A percentile compares a stretch with the other conserved stretches of the same genome.
Conservation (phyloP, 2,113 vertebrate species). For the Telmatochromis sp. region DNA sequence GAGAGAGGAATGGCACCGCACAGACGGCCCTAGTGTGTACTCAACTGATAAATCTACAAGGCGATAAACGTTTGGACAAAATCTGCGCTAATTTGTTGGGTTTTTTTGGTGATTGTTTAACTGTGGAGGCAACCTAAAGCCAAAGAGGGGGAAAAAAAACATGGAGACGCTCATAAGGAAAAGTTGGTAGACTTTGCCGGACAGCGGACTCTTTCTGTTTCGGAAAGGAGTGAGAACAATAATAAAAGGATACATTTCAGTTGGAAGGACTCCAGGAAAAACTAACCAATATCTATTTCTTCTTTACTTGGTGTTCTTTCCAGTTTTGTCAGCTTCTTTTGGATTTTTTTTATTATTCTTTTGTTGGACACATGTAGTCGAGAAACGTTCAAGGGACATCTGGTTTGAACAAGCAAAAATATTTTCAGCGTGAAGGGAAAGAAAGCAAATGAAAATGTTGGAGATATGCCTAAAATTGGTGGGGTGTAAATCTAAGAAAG, state of each 20-base stretch:
- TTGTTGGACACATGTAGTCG: constrained; percentile 29
- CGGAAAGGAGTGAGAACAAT: background rate
- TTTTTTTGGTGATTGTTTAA: background rate
- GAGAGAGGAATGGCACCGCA: constrained; percentile 59
- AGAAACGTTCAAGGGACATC: background rate
- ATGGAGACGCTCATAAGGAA: constrained; percentile 62
- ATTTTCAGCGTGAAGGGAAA: constrained; percentile 49
- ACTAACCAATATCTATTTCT: background rate
- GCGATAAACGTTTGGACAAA: background rate
- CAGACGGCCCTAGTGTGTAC: constrained; percentile 33
- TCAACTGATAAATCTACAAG: constrained; percentile 34
- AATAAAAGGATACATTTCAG: background rate
- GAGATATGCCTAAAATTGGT: constrained; percentile 99
- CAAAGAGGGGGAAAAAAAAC: constrained; percentile 36
- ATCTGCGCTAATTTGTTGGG: background rate
- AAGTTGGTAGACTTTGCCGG: constrained; percentile 53
- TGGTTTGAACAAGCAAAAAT: constrained; percentile 21
- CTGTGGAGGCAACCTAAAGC: constrained; percentile 11
- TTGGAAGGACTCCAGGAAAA: background rate
- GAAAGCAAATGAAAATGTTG: constrained; percentile 94
- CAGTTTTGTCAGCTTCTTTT: background rate
- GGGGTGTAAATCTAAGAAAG: constrained; percentile 98
- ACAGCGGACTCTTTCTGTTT: constrained; percentile 21
- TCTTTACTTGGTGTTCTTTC: background rate
- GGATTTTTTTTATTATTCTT: background rate